Evolutionary conservation across 1,140 invertebrate species (phyloP), one percentile per base, ranked within the genome.

Genomic region (Helicoverpa armigera): DNA sequence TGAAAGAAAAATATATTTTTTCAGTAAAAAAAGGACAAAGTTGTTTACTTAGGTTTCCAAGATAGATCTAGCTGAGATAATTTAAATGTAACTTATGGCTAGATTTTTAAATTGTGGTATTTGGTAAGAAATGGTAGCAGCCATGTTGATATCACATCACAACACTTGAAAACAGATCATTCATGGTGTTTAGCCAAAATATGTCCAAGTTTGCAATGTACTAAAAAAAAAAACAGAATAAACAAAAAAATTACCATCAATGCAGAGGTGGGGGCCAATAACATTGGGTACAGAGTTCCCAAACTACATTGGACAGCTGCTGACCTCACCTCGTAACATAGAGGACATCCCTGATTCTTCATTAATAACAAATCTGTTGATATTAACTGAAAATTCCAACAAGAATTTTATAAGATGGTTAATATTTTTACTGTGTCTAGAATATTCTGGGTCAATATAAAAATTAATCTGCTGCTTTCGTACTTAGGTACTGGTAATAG

Each of bases 181-280:
- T 35, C 35, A 23, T 23, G 23, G 23, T 23, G 23, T 23, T 23
- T 23, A 2, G 2, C 23, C 23, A 23, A 35, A 35, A 35, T 7
- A 7, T 35, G 3, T 35, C 31, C 31, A 35, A 35, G 35, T 3
- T 35, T 35, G 35, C 35, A 1, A 35, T 35, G 35, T 35, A 7
- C 10, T n/a, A n/a, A 16, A 35, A 31, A 9, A 43, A 35, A 43
- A 35, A n/a, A 43, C 87, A n/a, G n/a, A n/a, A n/a, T n/a, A n/a
- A n/a, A n/a, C n/a, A n/a, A n/a, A n/a, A n/a, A n/a, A n/a, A n/a
- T 87, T 94, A 96, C 96, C 91, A 95, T 90, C 67, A 96, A 92
- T 76, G 88, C 89, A 78, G 91, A 85, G 3, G 91, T 12, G 13
- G 95, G 94, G 4, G 88, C 87, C 18, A 96, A n/a, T 0, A 96